phyloP scores from a whole-genome alignment of 1,140 invertebrate species.

The Gonioctena quinquepunctata region DNA sequence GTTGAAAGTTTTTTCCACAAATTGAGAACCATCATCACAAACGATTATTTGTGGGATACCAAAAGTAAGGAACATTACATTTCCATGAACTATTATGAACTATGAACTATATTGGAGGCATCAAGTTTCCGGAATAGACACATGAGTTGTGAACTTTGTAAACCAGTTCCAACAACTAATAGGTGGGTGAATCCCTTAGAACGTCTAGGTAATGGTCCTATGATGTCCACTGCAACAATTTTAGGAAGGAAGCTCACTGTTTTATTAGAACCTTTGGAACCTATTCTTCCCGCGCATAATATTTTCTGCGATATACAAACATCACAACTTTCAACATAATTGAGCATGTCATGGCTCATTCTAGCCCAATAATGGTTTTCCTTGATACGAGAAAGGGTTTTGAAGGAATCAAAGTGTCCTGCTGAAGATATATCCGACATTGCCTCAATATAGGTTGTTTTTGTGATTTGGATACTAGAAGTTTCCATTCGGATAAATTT shows the following conservation, averaged over 20 bases:
- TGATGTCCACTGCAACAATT: conserved; percentile 49
- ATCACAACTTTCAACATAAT: conserved; percentile 9
- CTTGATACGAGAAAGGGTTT: conserved; percentile 18
- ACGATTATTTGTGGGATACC: neutral
- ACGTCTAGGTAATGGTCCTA: conserved; percentile 29
- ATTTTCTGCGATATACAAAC: conserved; percentile 28
- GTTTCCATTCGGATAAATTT: conserved; percentile 30
- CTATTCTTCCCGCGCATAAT: neutral
- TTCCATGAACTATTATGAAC: neutral
- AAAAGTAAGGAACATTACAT: neutral
- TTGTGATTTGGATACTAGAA: conserved; percentile 23
- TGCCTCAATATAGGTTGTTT: neutral
- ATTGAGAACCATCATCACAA: neutral
- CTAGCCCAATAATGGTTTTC: neutral
- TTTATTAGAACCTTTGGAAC: conserved; percentile 27
- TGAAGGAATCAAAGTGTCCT: conserved; percentile 12
- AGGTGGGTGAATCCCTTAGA: conserved; percentile 42
- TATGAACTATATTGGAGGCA: neutral
- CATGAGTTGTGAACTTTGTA: conserved; percentile 32
- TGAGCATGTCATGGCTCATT: neutral
- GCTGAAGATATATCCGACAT: conserved; percentile 24
- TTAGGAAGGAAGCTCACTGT: conserved; percentile 28
- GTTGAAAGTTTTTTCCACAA: neutral
- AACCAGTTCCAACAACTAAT: conserved; percentile 47
- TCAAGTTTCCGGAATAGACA: neutral